Base-by-base conservation (phyloP, 2,888 invertebrate species). In the Drosophila merina region DNA sequence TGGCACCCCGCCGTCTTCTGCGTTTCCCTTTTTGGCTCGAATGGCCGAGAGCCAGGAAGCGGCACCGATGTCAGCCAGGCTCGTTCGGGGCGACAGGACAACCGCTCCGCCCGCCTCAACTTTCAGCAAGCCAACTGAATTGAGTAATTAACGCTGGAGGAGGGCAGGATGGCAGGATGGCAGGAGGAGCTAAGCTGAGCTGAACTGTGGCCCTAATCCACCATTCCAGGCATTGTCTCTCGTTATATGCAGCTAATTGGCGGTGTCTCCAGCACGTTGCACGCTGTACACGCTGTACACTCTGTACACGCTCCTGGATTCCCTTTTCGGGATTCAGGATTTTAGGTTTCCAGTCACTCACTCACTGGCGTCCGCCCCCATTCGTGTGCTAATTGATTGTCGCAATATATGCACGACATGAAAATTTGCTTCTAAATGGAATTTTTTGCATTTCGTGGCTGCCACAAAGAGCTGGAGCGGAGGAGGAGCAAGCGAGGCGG, bases 81-180 rank as follows among this genome's bases (percentile, higher is more conserved):
- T 75, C 55, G 66, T 66, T 76, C 74, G 50, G 50, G 52, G 72
- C 66, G 66, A 74, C 74, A 75, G 49, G 54, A 45, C 50, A 45
- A 26, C 12, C 47, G 62, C 62, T 62, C 12, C 47, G 62, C 62
- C 62, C 62, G 63, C 59, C 69, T 20, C 67, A 79, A 87, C 78
- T 84, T 88, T 88, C 70, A 52, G 63, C 68, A 64, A 85, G 77
- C 79, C 88, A 72, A 83, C 79, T 83, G 85, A 88, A 88, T 85
- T 84, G 87, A 88, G 85, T 85, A 86, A 88, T 86, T 86, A 86
- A 87, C 86, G 88, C 74, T 63, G 40, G 20, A 12, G 40, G 49
- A 48, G 38, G 49, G 40, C 38, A 48, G 38, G 49, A 33, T n/a
- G 49, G 40, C 38, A 12, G 40, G 49, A 48, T 31, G 49, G 40